Evolutionary conservation across 2,797 vertebrate species (phyloP), one percentile per base, ranked within the genome.

Genomic region (Cossypha heuglini): DNA sequence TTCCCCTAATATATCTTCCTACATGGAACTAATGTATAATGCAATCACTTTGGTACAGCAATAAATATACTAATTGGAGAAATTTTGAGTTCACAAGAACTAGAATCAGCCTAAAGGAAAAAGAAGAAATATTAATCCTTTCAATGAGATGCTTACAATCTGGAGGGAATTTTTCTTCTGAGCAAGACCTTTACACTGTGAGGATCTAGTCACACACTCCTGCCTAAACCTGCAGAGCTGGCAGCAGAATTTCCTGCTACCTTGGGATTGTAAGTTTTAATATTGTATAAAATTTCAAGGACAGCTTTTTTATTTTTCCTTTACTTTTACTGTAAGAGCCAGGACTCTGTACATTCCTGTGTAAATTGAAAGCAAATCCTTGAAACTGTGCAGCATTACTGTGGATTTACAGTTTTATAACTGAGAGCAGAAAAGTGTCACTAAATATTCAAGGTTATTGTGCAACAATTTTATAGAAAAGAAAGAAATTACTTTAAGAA

Each of bases 351-450:
- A 73, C 88, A 93, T 83, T 91, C 64, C 59, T 66, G 61, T 52
- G 88, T 69, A 95, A 96, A 96, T 94, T 90, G 91, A 96, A 97
- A 95, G 85, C 74, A 95, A 97, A 96, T 92, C 95, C 84, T 85
- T 90, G 90, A 88, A 86, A 96, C 46, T 91, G 62, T 86, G 87
- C 37, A 86, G 89, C 79, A 83, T 93, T 97, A 94, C 69, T 58
- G 85, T 63, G 95, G 96, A 96, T 95, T 97, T 96, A 94, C 82
- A 90, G 89, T 94, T 91, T 91, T 95, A 86, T 86, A 96, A 90
- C 85, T 42, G 82, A 96, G 79, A 93, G 73, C 51, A 86, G 85
- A 94, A 94, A 84, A 94, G 82, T 68, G 86, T 55, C 69, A 76
- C 95, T 97, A 96, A 95, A 96, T 83, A 93, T 88, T 95, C 91